phyloP scores from a whole-genome alignment of 2,888 invertebrate genomes.

The Leptopterna dolabrata region DNA sequence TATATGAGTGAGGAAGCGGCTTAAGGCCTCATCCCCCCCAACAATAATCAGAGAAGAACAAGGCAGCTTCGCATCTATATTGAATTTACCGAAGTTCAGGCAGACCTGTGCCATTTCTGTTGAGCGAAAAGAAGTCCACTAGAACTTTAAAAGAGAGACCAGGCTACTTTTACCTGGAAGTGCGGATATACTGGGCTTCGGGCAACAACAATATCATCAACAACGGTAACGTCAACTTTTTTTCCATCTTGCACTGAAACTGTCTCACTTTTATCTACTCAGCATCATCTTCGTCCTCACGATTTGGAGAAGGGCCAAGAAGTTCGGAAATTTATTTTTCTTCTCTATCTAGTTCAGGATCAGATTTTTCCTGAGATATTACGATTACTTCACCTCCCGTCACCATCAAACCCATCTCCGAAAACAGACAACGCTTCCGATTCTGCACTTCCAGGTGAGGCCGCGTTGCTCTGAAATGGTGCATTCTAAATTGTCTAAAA shows the following conservation, averaged over 20 bases:
- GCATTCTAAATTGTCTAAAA: no score
- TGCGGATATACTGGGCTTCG: neutral
- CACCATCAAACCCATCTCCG: no score
- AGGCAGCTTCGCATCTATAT: no score
- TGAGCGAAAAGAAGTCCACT: no score
- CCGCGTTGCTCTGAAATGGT: no score
- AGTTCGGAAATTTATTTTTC: neutral
- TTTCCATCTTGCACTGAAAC: neutral
- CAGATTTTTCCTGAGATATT: neutral
- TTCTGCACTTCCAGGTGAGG: no score
- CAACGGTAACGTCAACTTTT: neutral
- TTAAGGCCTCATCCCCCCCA: no score
- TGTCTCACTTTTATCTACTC: neutral
- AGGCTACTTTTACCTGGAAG: neutral
- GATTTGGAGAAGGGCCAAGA: neutral
- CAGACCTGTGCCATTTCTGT: no score
- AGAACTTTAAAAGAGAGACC: neutral
- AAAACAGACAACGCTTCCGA: no score
- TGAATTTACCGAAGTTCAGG: no score
- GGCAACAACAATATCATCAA: neutral
- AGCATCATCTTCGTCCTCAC: neutral
- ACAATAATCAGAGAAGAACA: no score
- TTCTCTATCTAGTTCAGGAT: neutral
- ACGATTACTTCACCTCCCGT: neutral
- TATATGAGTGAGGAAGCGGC: no score